Percentiles rank a stretch among this genome's conserved stretches.
Conservation (phyloP, 2,888 invertebrate genomes). For the Xestia sexstrigata region DNA sequence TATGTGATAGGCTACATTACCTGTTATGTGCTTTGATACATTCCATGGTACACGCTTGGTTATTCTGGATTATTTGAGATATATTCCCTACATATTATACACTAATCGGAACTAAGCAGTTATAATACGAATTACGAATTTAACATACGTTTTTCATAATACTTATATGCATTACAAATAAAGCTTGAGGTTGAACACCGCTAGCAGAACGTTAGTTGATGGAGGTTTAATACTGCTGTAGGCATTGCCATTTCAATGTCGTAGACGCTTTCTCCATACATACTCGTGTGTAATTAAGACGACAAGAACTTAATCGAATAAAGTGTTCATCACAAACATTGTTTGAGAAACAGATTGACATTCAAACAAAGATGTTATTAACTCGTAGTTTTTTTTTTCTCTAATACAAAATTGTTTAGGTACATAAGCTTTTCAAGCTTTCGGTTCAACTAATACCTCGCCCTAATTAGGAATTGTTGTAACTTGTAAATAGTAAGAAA, state of each 20-base stretch:
- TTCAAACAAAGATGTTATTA: slow-evolving; percentile 15
- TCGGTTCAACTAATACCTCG: neutral
- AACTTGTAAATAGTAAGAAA: neutral
- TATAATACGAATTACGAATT: neutral
- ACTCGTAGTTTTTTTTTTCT: slow-evolving; percentile 1
- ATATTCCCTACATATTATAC: neutral
- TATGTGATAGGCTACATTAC: neutral
- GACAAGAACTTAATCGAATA: slow-evolving; percentile 18
- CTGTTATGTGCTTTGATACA: neutral
- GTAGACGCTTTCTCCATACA: slow-evolving; percentile 47
- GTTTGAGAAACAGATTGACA: slow-evolving; percentile 15
- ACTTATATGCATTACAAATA: neutral
- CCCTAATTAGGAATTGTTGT: neutral
- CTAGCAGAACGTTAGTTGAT: slow-evolving; percentile 30
- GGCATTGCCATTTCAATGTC: slow-evolving; percentile 44
- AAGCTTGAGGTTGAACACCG: slow-evolving; percentile 15
- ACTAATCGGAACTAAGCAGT: neutral
- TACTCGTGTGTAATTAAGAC: slow-evolving; percentile 40
- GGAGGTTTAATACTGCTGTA: slow-evolving; percentile 36
- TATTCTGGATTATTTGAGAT: neutral
- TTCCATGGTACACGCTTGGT: neutral
- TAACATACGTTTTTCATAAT: neutral
- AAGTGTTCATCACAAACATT: slow-evolving; percentile 13
- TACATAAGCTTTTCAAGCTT: neutral
- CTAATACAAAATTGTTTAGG: no score